These are phyloP conservation scores for Clostera curtula DNA, from an alignment of 2,888 invertebrate genomes.

Conservation along the genomic window DNA sequence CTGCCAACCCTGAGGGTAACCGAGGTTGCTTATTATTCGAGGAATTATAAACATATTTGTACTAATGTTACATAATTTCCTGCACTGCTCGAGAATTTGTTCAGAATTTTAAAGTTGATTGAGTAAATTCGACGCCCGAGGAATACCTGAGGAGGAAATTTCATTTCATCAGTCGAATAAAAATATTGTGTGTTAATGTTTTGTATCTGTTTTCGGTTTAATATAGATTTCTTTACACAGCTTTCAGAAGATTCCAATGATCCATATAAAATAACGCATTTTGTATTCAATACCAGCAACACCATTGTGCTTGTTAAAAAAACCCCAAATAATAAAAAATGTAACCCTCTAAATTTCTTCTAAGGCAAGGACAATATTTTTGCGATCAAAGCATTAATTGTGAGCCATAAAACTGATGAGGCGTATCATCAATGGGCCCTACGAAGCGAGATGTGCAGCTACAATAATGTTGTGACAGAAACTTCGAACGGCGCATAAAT, in stretches of 20 bases:
- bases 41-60: not conserved
- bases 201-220: too few species aligned
- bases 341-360: slow-evolving; percentile 20
- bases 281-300: too few species aligned
- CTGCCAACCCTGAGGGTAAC: slow-evolving; percentile 10
- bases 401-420: slow-evolving; percentile 57
- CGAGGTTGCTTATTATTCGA: not conserved
- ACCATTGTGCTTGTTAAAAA: slow-evolving; percentile 16
- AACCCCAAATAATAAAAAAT: slow-evolving; percentile 17
- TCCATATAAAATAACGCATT: too few species aligned
- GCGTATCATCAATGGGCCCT: slow-evolving; percentile 39
- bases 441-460: slow-evolving; percentile 39
- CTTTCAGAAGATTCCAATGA: too few species aligned
- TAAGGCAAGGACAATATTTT: slow-evolving; percentile 44
- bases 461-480: slow-evolving; percentile 50
- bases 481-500: slow-evolving; percentile 50
- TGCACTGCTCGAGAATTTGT: too few species aligned
- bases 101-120: too few species aligned
- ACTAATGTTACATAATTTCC: too few species aligned
- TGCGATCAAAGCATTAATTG: slow-evolving; percentile 54
- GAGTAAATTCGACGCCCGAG: too few species aligned
- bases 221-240: too few species aligned
- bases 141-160: too few species aligned
- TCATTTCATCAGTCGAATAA: too few species aligned
- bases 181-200: too few species aligned